A percentile compares a stretch with the other conserved stretches of the same genome.
Conservation (phyloP, 2,113 vertebrate genomes). For the rat (Rattus norvegicus) region DNA sequence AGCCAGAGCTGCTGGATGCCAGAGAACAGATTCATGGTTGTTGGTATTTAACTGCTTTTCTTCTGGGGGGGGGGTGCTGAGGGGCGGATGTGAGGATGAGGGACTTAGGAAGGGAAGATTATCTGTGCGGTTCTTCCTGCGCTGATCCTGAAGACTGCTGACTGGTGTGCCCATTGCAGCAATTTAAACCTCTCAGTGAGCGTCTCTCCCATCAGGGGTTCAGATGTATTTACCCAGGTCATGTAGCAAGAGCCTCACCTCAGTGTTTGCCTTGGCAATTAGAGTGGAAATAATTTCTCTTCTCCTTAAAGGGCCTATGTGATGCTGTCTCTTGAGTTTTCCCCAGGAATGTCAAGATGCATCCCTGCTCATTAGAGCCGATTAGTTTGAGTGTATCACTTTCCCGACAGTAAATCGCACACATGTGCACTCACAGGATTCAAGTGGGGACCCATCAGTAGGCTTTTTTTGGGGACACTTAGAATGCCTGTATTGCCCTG, state of each 20-base stretch:
- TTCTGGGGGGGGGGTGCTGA: neutral
- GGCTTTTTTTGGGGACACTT: neutral
- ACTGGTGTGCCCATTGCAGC: neutral
- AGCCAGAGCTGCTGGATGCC: conserved; percentile 48
- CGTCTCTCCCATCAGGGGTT: neutral
- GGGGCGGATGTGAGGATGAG: neutral
- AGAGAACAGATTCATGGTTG: conserved; percentile 44
- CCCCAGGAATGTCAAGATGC: conserved; percentile 54
- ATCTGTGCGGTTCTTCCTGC: conserved; percentile 16
- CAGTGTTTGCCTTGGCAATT: conserved; percentile 43
- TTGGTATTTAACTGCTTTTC: conserved; percentile 25
- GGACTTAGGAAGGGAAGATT: neutral
- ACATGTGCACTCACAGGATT: conserved; percentile 1
- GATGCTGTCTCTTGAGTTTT: neutral
- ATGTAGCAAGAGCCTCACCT: neutral
- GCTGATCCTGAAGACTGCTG: conserved; percentile 57
- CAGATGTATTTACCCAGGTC: conserved; percentile 30
- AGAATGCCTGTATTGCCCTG: neutral
- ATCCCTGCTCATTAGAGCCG: conserved; percentile 33
- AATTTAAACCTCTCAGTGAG: conserved; percentile 33
- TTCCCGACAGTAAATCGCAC: conserved; percentile 59
- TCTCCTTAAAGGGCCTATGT: neutral
- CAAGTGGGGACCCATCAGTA: neutral
- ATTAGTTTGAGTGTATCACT: conserved; percentile 53
- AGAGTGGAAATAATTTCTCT: conserved; percentile 69